Evolutionary conservation across 2,797 vertebrate species (phyloP), one percentile per base, ranked within the genome.

Genomic region (Falco columbarius): DNA sequence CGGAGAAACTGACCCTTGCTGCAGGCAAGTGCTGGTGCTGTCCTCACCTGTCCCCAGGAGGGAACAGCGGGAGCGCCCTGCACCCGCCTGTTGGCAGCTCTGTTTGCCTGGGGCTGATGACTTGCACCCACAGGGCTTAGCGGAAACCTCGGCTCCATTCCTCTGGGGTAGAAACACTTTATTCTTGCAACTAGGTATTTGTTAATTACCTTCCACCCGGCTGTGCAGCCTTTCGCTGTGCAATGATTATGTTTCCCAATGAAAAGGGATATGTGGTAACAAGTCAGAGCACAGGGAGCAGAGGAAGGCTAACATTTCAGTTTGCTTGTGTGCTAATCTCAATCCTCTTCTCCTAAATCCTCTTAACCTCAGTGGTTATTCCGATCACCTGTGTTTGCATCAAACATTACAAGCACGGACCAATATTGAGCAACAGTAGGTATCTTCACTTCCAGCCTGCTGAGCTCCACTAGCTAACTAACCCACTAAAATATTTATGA

Each of bases 241-340:
- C 80, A 27, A 1, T 26, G 94, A 74, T 96, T 86, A 40, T n/a
- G 86, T 96, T 94, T 81, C 92, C 62, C 47, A 6, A 2, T 75
- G 95, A 73, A 96, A 96, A 92, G 66, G 75, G 95, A 97, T 75
- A 56, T 17, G 81, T 3, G 66, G 52, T 59, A 80, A 85, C 77
- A 92, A 96, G 95, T 68, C 87, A 1, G 95, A 95, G 88, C 82
- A 49, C 1, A 8, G 86, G 58, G 47, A 96, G 87, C 85, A 12
- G 91, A 42, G 91, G 71, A 65, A 80, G 79, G 95, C 87, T 97
- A 94, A 81, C 58, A 5, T 97, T 93, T 94, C 97, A 81, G 56
- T 63, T 29, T 7, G 56, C 91, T 93, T 42, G 58, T 86, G 81
- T 16, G 61, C 56, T 91, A 86, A 85, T 92, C 90, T 82, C 46